A percentile compares a stretch with the other conserved stretches of the same genome.
Conservation (phyloP, 2,113 vertebrate genomes). For the Aegypius monachus region DNA sequence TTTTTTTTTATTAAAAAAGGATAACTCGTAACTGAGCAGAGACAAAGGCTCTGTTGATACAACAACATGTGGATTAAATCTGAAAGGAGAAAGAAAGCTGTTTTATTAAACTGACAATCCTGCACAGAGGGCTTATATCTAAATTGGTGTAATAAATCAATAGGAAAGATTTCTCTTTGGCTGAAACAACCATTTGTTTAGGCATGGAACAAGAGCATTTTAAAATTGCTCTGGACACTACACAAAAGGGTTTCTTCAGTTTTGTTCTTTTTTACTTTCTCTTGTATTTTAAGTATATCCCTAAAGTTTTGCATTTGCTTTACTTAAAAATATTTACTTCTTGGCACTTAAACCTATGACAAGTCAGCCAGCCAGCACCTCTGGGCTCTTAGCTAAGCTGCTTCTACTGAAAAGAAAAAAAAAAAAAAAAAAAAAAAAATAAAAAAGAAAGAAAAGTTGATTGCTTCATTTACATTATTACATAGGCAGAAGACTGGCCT, state of each 20-base stretch:
- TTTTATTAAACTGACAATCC: constrained; percentile 33
- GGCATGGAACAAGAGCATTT: background rate
- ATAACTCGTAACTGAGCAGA: background rate
- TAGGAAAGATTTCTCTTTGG: background rate
- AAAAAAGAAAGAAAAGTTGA: background rate
- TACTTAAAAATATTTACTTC: background rate
- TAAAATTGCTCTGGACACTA: background rate
- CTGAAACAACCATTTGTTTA: constrained; percentile 8
- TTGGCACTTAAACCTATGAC: background rate
- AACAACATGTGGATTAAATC: constrained; percentile 64
- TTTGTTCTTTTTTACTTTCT: background rate
- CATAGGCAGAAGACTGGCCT: background rate
- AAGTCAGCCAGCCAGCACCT: background rate
- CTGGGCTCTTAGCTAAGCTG: background rate
- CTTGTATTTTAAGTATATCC: background rate
- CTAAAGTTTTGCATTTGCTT: background rate
- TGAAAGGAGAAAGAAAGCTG: constrained; percentile 40
- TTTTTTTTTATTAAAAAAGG: constrained; percentile 3
- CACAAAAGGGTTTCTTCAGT: background rate
- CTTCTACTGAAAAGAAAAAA: background rate
- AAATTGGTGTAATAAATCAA: constrained; percentile 55
- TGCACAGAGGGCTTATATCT: constrained; percentile 35
- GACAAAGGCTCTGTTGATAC: constrained; percentile 53
- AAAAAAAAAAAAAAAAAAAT: rapidly evolving
- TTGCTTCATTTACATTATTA: background rate